Evolutionary conservation across 2,888 invertebrate species (phyloP).

Genomic region (Drosophila formosana): DNA sequence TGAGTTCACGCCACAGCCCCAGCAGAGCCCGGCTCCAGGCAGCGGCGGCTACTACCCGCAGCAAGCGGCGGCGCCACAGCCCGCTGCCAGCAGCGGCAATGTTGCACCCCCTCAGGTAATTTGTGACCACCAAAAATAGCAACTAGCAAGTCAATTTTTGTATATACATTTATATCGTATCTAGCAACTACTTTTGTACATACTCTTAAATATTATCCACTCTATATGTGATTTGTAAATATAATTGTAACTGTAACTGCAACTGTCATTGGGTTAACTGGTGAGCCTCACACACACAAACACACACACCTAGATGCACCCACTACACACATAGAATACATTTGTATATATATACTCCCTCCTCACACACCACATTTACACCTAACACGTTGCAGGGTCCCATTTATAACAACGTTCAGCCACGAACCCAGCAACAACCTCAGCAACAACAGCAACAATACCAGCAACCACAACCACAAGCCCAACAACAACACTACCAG

Average conservation of each 20-base stretch:
- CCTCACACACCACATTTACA: slow-evolving; percentile 18
- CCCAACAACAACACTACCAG: slow-evolving; percentile 47
- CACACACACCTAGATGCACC: no score
- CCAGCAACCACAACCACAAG: slow-evolving; percentile 46
- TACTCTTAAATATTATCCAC: slow-evolving; percentile 40
- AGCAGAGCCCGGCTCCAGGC: slow-evolving; percentile 73
- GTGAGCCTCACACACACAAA: slow-evolving; percentile 39
- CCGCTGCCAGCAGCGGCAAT: slow-evolving; percentile 33
- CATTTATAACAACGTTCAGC: slow-evolving; percentile 80
- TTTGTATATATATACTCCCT: slow-evolving; percentile 10
- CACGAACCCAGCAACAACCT: slow-evolving; percentile 53
- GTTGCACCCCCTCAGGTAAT: slow-evolving; percentile 73
- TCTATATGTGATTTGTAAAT: slow-evolving; percentile 59
- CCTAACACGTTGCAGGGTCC: slow-evolving; percentile 75
- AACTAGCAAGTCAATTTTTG: slow-evolving; percentile 1
- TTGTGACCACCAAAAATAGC: slow-evolving; percentile 26
- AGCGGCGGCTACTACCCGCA: slow-evolving; percentile 69
- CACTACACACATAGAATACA: slow-evolving; percentile 14
- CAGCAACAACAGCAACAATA: slow-evolving; percentile 37
- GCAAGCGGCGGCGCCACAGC: slow-evolving; percentile 26
- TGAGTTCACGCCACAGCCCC: slow-evolving; percentile 84
- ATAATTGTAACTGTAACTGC: slow-evolving; percentile 59
- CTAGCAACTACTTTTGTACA: slow-evolving; percentile 6
- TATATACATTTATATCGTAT: slow-evolving; percentile 17
- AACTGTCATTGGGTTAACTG: slow-evolving; percentile 60